A percentile compares a stretch with the other conserved stretches of the same genome.
phyloP scores from a whole-genome alignment of 2,888 invertebrate species.

The Steinernema carpocapsae region DNA sequence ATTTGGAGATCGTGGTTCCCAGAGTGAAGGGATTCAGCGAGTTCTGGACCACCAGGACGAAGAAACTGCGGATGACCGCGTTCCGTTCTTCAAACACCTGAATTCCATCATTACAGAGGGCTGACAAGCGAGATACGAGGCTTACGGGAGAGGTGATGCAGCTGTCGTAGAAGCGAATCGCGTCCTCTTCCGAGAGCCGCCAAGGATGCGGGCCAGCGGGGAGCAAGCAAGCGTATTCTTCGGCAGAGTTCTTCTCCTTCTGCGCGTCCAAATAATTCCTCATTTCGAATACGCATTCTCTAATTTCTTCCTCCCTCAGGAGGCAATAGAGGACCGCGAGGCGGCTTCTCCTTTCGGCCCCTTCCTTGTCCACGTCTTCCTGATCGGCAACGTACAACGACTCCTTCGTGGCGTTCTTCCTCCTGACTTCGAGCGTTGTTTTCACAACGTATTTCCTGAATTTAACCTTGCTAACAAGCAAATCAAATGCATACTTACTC shows the following conservation, averaged over 20 bases:
- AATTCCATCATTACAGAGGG: no score
- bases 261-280: background rate
- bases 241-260: background rate
- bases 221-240: background rate
- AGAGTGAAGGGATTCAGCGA: no score
- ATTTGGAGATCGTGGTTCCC: no score
- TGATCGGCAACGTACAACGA: background rate
- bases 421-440: background rate
- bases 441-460: background rate
- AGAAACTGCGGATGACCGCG: no score
- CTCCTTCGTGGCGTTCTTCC: background rate
- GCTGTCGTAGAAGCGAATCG: background rate
- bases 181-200: background rate
- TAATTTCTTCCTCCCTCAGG: background rate
- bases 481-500: no score
- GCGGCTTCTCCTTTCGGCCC: background rate
- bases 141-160: background rate
- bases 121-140: no score
- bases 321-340: slow-evolving; percentile 4
- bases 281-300: slow-evolving; percentile 10
- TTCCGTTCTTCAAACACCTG: no score
- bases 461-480: background rate
- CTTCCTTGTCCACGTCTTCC: background rate
- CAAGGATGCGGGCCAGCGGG: background rate
- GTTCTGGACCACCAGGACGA: no score